Percentiles rank a stretch among this genome's conserved stretches.
phyloP scores from a whole-genome alignment of 2,113 vertebrate genomes.

The Otolemur garnettii region DNA sequence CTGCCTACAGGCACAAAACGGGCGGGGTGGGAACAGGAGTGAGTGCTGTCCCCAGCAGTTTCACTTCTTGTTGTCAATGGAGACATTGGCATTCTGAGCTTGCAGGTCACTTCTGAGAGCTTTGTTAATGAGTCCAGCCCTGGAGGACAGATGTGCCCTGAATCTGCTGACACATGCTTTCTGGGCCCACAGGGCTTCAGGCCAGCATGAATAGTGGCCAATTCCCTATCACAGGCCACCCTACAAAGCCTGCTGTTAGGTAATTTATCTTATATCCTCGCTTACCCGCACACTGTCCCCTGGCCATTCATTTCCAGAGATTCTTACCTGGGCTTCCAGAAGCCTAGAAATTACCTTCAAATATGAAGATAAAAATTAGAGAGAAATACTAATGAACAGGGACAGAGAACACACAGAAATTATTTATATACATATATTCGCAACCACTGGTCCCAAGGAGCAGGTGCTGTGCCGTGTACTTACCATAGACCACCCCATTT shows the following conservation, averaged over 20 bases:
- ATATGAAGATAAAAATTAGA: background rate
- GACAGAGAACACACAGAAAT: background rate
- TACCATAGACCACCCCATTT: background rate
- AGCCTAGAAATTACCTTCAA: slow-evolving; percentile 25
- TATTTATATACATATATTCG: background rate
- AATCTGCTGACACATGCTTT: slow-evolving; percentile 18
- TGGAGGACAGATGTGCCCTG: background rate
- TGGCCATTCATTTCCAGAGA: background rate
- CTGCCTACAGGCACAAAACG: background rate
- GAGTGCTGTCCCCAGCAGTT: background rate
- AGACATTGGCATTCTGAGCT: slow-evolving; percentile 5
- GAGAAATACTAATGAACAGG: background rate
- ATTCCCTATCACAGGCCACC: background rate
- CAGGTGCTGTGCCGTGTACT: background rate
- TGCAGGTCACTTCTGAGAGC: background rate
- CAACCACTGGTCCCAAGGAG: background rate
- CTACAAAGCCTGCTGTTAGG: background rate
- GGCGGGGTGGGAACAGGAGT: background rate
- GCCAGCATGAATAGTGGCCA: background rate
- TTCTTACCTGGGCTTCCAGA: background rate
- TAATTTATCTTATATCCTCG: background rate
- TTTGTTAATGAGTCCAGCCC: background rate
- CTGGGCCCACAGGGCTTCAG: background rate
- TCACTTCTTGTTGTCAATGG: background rate
- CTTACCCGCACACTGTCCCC: background rate